These are phyloP conservation scores for Tachuris rubrigastra DNA, from an alignment of 2,113 vertebrate genomes.

Conservation along the genomic window DNA sequence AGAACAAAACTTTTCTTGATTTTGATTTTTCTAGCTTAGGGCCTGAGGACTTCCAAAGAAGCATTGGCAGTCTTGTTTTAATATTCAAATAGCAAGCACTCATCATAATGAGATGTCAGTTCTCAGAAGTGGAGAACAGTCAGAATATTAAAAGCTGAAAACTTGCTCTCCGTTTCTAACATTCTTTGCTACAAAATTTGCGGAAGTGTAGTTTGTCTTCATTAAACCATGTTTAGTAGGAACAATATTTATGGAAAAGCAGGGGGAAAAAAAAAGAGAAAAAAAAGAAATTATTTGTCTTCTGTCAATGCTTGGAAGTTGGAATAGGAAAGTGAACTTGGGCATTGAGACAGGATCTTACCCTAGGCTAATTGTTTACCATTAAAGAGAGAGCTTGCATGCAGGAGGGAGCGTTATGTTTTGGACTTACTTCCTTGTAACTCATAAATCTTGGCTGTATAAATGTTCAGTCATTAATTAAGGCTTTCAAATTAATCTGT, in stretches of 20 bases:
- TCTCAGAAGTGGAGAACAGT: background rate
- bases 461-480: slow-evolving; percentile 67
- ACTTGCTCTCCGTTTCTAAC: background rate
- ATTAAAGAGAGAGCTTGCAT: slow-evolving; percentile 14
- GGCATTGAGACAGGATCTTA: background rate
- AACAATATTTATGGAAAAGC: background rate
- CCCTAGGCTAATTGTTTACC: slow-evolving; percentile 60
- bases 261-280: accelerated
- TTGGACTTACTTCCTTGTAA: slow-evolving; percentile 56
- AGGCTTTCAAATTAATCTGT: slow-evolving; percentile 61
- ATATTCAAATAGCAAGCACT: background rate
- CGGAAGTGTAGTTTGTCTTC: background rate
- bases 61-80: background rate
- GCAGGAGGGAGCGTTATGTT: slow-evolving; percentile 39
- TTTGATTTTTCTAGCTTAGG: background rate
- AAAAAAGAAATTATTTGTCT: background rate
- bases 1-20: background rate
- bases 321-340: background rate
- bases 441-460: slow-evolving; percentile 54
- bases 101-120: background rate
- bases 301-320: background rate
- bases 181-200: background rate
- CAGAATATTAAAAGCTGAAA: background rate
- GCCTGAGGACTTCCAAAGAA: background rate
- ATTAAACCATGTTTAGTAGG: background rate